Evolutionary conservation across 2,888 invertebrate species (phyloP).

Genomic region (Hyles lineata): DNA sequence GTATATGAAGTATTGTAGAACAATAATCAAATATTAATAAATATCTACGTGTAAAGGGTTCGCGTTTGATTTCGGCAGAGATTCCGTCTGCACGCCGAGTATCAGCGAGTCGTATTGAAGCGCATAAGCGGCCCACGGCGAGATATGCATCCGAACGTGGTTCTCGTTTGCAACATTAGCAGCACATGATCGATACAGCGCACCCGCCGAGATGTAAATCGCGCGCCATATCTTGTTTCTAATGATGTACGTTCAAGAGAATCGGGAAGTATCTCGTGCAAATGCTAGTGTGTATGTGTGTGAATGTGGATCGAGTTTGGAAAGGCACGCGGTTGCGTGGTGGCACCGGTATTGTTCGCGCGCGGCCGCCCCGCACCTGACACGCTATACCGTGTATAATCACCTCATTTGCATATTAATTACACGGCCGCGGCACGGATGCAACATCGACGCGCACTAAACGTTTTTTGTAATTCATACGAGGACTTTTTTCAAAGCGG

Average conservation of each 20-base stretch:
- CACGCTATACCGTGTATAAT: conserved; percentile 15
- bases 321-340: not conserved
- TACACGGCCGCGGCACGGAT: conserved; percentile 2
- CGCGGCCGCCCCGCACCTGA: not conserved
- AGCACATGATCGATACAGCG: conserved; percentile 17
- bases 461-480: conserved; percentile 14
- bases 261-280: not conserved
- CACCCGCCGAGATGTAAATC: conserved; percentile 15
- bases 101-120: not conserved
- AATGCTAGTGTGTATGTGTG: not conserved
- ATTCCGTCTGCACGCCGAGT: not conserved
- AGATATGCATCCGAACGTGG: conserved; percentile 20
- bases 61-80: not conserved
- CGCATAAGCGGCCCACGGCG: not conserved
- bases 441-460: not conserved
- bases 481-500: not conserved
- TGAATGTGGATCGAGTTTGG: not conserved
- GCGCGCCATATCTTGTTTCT: conserved; percentile 4
- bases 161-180: not conserved
- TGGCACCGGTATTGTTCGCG: not conserved
- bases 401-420: conserved; percentile 20
- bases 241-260: not conserved
- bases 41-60: not conserved
- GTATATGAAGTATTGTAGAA: not conserved
- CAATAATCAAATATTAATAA: not conserved